Conservation (phyloP, 1,140 invertebrate species). For the Cyphomyrmex costatus region DNA sequence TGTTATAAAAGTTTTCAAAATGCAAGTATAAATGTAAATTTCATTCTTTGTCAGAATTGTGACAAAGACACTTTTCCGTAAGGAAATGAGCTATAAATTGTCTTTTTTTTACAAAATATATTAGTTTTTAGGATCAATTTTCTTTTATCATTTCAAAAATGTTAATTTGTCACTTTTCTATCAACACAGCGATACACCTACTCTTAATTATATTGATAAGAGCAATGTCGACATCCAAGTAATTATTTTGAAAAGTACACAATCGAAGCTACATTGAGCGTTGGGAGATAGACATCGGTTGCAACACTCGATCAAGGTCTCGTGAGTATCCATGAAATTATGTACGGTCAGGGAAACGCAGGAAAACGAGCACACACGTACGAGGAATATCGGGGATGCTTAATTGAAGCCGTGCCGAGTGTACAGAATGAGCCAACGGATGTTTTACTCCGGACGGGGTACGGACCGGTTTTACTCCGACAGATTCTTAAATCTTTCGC, state of each 20-base stretch:
- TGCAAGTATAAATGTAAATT: no score
- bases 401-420: slow-evolving; percentile 59
- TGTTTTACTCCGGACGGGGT: slow-evolving; percentile 17
- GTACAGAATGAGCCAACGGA: slow-evolving; percentile 27
- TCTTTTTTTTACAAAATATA: no score
- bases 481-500: slow-evolving; percentile 58
- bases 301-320: slow-evolving; percentile 13
- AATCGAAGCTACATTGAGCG: neutral
- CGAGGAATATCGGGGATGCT: slow-evolving; percentile 47
- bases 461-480: slow-evolving; percentile 14
- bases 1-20: no score
- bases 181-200: no score
- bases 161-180: no score
- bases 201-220: neutral
- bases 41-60: no score
- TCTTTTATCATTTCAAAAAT: no score
- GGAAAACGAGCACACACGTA: slow-evolving; percentile 42
- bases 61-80: no score
- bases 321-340: slow-evolving; percentile 38
- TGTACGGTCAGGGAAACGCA: slow-evolving; percentile 34
- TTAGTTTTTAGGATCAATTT: no score
- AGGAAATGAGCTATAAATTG: no score
- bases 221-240: neutral
- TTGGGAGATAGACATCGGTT: neutral
- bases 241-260: neutral